Evolutionary conservation across 2,797 vertebrate species (phyloP).

Genomic region (Tokudaia tokunoshimensis): DNA sequence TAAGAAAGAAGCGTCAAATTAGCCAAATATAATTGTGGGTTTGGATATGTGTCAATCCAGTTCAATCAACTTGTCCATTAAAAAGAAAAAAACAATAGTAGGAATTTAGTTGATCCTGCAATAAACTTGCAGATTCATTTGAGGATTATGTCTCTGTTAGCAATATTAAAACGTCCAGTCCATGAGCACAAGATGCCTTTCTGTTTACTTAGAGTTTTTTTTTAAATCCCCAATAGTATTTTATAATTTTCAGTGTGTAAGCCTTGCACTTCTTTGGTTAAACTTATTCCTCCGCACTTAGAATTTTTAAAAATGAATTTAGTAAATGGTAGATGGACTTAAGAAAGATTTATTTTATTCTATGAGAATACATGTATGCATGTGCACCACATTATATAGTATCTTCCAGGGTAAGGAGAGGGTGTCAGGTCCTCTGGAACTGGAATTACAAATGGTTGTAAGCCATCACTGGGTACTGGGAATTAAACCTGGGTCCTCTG

Average conservation of each 20-base stretch:
- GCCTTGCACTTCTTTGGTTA: conserved; percentile 23
- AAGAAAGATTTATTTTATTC: not conserved
- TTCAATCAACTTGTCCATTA: not conserved
- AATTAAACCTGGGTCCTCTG: not conserved
- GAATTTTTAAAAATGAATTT: not conserved
- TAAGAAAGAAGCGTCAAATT: not conserved
- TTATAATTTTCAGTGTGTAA: not conserved
- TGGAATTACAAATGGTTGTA: not conserved
- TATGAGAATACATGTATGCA: not conserved
- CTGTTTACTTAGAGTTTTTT: not conserved
- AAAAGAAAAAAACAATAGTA: not conserved
- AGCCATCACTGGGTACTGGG: not conserved
- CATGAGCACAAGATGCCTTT: not conserved
- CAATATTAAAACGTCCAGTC: not conserved
- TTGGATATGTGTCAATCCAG: not conserved
- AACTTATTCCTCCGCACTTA: not conserved
- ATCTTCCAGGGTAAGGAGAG: not conserved
- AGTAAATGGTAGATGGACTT: not conserved
- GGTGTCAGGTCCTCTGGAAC: not conserved
- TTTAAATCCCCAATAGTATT: not conserved
- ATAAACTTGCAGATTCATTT: not conserved
- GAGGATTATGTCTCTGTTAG: not conserved
- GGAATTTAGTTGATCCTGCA: not conserved
- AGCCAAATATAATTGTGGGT: not conserved
- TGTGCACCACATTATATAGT: not conserved